Percentiles rank a stretch among this genome's conserved stretches.
phyloP scores from a whole-genome alignment of 2,113 vertebrate species.

The Mesocricetus auratus region DNA sequence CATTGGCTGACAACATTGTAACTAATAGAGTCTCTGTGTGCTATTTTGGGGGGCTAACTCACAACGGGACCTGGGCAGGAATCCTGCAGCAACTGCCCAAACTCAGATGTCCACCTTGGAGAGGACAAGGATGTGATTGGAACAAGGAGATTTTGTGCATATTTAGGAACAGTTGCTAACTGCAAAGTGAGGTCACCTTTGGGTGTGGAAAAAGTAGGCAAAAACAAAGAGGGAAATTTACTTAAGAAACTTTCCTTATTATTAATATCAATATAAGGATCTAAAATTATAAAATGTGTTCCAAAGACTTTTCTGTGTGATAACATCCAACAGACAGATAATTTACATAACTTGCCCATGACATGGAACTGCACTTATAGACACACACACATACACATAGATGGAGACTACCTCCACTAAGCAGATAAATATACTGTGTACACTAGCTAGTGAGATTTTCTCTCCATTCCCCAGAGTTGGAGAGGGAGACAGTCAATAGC shows the following conservation, averaged over 20 bases:
- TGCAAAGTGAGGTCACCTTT: background rate
- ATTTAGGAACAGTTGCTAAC: background rate
- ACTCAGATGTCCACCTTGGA: background rate
- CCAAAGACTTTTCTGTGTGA: background rate
- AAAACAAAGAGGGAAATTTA: conserved; percentile 8
- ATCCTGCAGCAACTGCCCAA: too few species aligned
- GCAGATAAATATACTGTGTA: background rate
- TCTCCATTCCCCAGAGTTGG: background rate
- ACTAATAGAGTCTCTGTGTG: too few species aligned
- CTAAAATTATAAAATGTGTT: background rate
- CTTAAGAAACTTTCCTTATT: background rate
- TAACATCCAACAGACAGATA: background rate
- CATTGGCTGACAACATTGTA: too few species aligned
- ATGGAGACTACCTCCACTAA: background rate
- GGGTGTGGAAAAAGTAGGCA: background rate
- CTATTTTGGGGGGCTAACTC: too few species aligned
- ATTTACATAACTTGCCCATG: background rate
- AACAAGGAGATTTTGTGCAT: conserved; percentile 10
- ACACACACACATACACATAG: background rate
- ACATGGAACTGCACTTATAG: background rate
- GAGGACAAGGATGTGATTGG: background rate
- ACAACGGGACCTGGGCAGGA: too few species aligned
- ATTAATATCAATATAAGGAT: background rate
- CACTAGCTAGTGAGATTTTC: background rate
- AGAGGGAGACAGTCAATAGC: background rate